phyloP scores from a whole-genome alignment of 2,888 invertebrate genomes.

The Drosophila anomelani region DNA sequence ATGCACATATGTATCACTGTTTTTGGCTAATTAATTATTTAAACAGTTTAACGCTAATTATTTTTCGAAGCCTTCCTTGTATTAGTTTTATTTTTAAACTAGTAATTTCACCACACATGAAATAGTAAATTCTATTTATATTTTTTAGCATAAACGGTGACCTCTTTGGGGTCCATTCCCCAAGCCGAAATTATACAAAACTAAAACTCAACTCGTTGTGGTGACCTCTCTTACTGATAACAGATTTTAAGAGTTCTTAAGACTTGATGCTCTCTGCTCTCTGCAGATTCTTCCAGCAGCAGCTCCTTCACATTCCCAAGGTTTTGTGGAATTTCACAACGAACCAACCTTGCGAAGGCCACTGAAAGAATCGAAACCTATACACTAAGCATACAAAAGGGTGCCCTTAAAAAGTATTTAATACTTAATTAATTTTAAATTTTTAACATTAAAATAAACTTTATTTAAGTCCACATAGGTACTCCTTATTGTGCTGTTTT shows the following conservation, averaged over 20 bases:
- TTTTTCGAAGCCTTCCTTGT: not conserved
- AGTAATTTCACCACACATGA: conserved; percentile 20
- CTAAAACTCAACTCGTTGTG: not conserved
- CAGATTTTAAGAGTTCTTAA: not conserved
- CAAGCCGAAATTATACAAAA: not conserved
- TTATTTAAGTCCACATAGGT: not conserved
- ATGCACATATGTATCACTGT: not conserved
- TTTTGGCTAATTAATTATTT: not conserved
- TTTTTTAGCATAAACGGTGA: not conserved
- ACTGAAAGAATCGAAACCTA: conserved; percentile 7
- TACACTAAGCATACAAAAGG: not conserved
- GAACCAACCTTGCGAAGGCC: conserved; percentile 35
- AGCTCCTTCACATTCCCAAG: not conserved
- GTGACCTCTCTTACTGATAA: conserved; percentile 10
- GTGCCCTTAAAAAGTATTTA: not conserved
- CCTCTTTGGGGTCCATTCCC: not conserved
- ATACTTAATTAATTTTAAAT: not conserved
- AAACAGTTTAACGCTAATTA: not conserved
- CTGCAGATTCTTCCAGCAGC: conserved; percentile 34
- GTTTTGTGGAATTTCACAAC: conserved; percentile 45
- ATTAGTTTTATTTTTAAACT: not conserved
- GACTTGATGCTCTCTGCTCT: conserved; percentile 7
- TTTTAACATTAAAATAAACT: no score
- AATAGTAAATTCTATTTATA: not conserved
- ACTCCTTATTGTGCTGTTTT: not conserved